phyloP scores from a whole-genome alignment of 2,888 invertebrate species.

The Trypoxylon attenuatum region DNA sequence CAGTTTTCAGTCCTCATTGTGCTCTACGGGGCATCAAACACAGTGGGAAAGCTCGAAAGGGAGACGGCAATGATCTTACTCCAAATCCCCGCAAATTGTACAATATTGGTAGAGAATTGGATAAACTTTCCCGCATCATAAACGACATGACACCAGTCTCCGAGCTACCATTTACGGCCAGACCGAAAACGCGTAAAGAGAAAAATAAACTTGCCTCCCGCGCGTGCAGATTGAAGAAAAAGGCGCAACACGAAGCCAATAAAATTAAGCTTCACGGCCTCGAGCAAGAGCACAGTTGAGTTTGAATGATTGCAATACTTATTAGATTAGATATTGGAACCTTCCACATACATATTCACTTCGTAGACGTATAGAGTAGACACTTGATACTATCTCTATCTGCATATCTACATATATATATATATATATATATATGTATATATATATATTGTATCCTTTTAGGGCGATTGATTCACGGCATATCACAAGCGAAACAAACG shows the following conservation, averaged over 20 bases:
- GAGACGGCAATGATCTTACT: constrained; percentile 97
- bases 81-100: constrained; percentile 95
- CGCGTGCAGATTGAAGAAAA: constrained; percentile 97
- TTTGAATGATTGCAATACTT: too few species aligned
- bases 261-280: constrained; percentile 96
- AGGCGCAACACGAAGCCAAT: constrained; percentile 99
- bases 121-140: constrained; percentile 92
- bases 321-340: background rate
- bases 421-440: too few species aligned
- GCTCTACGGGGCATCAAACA: constrained; percentile 93
- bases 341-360: too few species aligned
- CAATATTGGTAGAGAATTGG: constrained; percentile 93
- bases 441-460: constrained; percentile 11
- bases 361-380: background rate
- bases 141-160: constrained; percentile 97
- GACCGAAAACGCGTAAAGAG: constrained; percentile 96
- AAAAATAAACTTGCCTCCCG: constrained; percentile 98
- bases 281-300: constrained; percentile 92
- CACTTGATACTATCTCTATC: constrained; percentile 1
- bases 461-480: constrained; percentile 87
- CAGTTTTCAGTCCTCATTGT: constrained; percentile 95
- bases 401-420: too few species aligned
- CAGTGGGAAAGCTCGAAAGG: constrained; percentile 94
- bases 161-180: constrained; percentile 90
- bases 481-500: constrained; percentile 85